Percentiles rank a stretch among this genome's conserved stretches.
These are phyloP conservation scores for Thera britannica DNA, from an alignment of 2,888 invertebrate genomes.

Conservation along the genomic window DNA sequence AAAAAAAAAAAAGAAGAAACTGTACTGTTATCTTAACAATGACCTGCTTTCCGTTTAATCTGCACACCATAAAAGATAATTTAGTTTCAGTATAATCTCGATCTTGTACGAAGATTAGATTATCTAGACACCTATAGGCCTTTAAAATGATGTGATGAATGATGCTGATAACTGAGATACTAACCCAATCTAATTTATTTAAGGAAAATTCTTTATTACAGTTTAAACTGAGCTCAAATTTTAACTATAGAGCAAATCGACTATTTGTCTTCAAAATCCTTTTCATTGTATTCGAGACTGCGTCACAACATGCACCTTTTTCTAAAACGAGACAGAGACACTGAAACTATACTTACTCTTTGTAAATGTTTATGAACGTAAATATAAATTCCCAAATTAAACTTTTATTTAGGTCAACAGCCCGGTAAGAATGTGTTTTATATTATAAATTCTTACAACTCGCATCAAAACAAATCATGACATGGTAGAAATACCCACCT, in stretches of 20 bases:
- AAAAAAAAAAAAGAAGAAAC: no score
- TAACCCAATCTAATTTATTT: neutral
- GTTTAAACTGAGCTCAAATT: neutral
- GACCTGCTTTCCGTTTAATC: neutral
- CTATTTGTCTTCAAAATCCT: constrained; percentile 13
- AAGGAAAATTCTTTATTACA: neutral
- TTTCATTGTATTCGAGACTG: constrained; percentile 12
- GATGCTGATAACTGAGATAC: neutral
- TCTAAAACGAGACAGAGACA: no score
- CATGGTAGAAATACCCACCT: no score
- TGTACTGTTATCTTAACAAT: neutral
- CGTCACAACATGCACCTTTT: constrained; percentile 4
- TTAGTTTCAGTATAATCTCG: constrained; percentile 1
- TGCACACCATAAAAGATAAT: neutral
- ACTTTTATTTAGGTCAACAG: constrained; percentile 25
- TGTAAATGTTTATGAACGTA: neutral
- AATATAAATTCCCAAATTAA: constrained; percentile 32
- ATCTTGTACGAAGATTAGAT: neutral
- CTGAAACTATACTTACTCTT: neutral
- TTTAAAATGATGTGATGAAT: constrained; percentile 10
- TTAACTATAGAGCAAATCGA: neutral
- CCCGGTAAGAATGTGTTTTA: constrained; percentile 12
- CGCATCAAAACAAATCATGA: no score
- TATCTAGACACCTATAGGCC: constrained; percentile 3
- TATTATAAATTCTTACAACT: neutral